Percentiles rank a stretch among this genome's conserved stretches.
Evolutionary conservation across 2,888 invertebrate species (phyloP).

Genomic region (Oeneis ivallda): DNA sequence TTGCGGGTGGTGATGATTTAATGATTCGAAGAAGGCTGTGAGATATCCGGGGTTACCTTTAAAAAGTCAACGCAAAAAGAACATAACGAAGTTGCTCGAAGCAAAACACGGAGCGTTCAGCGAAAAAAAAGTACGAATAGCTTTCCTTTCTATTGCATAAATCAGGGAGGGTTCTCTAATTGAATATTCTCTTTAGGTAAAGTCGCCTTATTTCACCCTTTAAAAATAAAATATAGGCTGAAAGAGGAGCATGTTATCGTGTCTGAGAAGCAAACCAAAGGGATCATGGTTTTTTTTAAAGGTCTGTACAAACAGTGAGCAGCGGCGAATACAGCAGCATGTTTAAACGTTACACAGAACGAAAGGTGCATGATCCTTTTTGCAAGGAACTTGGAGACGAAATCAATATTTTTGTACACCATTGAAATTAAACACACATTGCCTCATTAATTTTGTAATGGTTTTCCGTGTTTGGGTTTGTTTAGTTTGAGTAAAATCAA

Average conservation of each 20-base stretch:
- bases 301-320: not conserved
- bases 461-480: too few species aligned
- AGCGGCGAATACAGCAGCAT: too few species aligned
- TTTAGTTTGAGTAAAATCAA: too few species aligned
- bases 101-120: constrained; percentile 45
- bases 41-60: constrained; percentile 4
- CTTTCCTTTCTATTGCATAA: constrained; percentile 58
- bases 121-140: constrained; percentile 54
- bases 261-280: constrained; percentile 63
- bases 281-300: constrained; percentile 65
- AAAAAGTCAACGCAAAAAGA: constrained; percentile 32
- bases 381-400: too few species aligned
- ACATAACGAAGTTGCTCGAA: constrained; percentile 37
- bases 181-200: constrained; percentile 80
- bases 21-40: too few species aligned
- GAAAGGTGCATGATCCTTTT: too few species aligned
- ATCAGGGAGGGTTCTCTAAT: constrained; percentile 74
- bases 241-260: constrained; percentile 78
- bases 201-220: constrained; percentile 76
- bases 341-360: too few species aligned
- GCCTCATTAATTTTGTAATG: too few species aligned
- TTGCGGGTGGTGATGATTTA: too few species aligned
- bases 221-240: constrained; percentile 77
- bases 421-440: too few species aligned
- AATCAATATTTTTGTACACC: too few species aligned